Percentiles rank a stretch among this genome's conserved stretches.
Evolutionary conservation across 53 echinoderm and acorn worm species (phyloP).

Genomic region (Mesocentrotus franciscanus): DNA sequence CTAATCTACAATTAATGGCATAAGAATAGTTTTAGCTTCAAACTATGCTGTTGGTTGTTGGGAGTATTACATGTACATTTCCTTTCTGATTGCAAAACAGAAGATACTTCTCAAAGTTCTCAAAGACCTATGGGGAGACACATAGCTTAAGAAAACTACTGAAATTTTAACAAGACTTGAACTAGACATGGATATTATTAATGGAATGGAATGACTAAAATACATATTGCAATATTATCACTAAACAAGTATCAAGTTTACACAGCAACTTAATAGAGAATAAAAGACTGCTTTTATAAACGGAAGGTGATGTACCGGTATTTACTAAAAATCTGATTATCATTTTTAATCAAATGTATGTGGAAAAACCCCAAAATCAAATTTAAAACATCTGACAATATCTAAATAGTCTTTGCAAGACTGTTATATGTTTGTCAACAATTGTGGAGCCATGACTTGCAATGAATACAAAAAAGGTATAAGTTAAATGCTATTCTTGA

Average conservation of each 20-base stretch:
- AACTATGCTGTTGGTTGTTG: neutral
- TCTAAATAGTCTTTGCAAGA: neutral
- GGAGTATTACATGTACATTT: neutral
- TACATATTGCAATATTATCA: slow-evolving; percentile 44
- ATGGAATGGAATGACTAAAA: slow-evolving; percentile 58
- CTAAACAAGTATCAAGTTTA: neutral
- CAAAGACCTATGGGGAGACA: neutral
- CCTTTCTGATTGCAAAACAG: neutral
- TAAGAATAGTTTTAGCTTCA: neutral
- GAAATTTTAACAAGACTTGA: neutral
- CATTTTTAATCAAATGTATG: neutral
- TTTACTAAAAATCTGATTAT: neutral
- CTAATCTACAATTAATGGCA: neutral
- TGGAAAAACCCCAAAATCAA: neutral
- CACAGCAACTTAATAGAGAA: slow-evolving; percentile 10
- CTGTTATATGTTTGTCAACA: neutral
- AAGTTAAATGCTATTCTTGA: neutral
- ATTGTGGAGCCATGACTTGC: neutral
- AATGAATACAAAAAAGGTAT: neutral
- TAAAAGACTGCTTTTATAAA: neutral
- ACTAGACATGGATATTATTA: neutral
- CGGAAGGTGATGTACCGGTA: neutral
- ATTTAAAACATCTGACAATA: neutral
- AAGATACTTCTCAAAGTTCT: neutral
- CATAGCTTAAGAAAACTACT: neutral